Conservation (phyloP, 2,888 invertebrate genomes). For the Nymphalis urticae region DNA sequence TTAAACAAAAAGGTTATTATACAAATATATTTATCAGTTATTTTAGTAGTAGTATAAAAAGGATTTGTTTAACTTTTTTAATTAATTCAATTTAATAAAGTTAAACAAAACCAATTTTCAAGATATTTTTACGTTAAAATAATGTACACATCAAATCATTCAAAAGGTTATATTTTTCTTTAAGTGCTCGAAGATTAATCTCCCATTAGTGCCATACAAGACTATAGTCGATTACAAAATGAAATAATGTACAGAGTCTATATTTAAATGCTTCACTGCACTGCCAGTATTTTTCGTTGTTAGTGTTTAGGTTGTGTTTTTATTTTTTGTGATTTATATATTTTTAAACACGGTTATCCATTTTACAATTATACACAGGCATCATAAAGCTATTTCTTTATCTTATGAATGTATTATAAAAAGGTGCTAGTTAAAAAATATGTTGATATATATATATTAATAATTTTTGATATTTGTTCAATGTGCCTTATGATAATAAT, state of each 20-base stretch:
- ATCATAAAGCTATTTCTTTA: neutral
- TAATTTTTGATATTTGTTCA: slow-evolving; percentile 15
- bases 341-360: neutral
- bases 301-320: slow-evolving; percentile 65
- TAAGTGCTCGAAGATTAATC: slow-evolving; percentile 16
- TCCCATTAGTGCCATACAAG: slow-evolving; percentile 38
- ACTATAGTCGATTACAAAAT: slow-evolving; percentile 2
- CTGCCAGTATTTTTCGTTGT: slow-evolving; percentile 72
- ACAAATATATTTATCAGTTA: too few species aligned
- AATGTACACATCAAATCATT: neutral
- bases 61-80: too few species aligned
- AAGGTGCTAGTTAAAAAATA: neutral
- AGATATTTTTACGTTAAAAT: neutral
- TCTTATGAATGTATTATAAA: neutral
- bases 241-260: slow-evolving; percentile 15
- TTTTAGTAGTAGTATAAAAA: too few species aligned
- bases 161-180: neutral
- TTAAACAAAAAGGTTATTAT: too few species aligned
- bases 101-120: too few species aligned
- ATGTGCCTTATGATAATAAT: slow-evolving; percentile 28
- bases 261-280: slow-evolving; percentile 41
- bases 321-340: slow-evolving; percentile 31
- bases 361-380: slow-evolving; percentile 6
- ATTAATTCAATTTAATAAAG: too few species aligned
- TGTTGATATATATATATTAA: neutral